phyloP scores from a whole-genome alignment of 2,888 invertebrate genomes.

The Eupithecia subumbrata region DNA sequence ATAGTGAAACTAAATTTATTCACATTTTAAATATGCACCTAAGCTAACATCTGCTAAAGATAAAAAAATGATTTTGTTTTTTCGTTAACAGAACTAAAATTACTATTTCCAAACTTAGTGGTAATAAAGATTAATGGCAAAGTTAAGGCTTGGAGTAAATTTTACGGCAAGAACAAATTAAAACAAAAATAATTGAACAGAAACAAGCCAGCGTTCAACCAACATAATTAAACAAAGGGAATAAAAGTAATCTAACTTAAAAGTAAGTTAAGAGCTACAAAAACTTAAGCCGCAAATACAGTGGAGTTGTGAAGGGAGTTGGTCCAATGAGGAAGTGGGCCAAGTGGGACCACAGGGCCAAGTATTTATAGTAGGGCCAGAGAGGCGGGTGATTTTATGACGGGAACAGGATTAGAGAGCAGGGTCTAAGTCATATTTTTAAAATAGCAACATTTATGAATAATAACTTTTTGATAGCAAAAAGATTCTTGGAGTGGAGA shows the following conservation, averaged over 20 bases:
- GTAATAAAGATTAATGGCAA: neutral
- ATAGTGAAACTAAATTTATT: too few relatives aligned
- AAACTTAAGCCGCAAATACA: constrained; percentile 7
- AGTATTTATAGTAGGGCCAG: neutral
- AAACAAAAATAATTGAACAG: constrained; percentile 9
- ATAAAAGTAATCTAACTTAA: constrained; percentile 18
- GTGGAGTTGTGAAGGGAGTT: neutral
- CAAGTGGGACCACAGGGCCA: neutral
- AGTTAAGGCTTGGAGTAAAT: neutral
- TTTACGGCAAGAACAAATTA: constrained; percentile 5
- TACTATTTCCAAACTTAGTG: neutral
- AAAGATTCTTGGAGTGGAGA: too few relatives aligned
- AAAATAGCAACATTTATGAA: neutral
- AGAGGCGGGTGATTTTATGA: neutral
- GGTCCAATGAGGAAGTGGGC: constrained; percentile 1
- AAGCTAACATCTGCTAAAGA: too few relatives aligned
- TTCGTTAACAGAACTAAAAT: neutral
- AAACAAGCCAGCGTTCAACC: neutral
- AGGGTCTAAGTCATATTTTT: neutral
- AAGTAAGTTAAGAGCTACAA: constrained; percentile 11
- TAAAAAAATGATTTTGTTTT: neutral
- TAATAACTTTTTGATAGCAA: too few relatives aligned
- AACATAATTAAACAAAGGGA: constrained; percentile 22
- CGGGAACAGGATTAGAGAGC: neutral
- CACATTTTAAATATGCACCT: too few relatives aligned